Evolutionary conservation across 2,113 vertebrate genomes (phyloP).

Genomic region (Callipepla squamata): DNA sequence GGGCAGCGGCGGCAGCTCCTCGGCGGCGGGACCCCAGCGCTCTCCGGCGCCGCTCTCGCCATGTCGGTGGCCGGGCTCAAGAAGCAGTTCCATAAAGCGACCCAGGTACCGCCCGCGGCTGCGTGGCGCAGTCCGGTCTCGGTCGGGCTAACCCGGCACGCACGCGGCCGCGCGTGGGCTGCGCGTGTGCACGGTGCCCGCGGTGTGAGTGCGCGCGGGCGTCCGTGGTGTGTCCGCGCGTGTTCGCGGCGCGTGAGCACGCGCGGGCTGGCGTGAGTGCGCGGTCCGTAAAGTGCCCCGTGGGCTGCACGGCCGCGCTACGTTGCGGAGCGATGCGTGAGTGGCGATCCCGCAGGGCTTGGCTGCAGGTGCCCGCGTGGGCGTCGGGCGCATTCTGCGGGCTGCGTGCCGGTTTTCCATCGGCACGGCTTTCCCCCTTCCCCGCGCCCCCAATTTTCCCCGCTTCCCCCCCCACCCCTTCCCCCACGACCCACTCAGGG

Average conservation of each 20-base stretch:
- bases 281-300: too few species aligned
- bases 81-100: conserved; percentile 92
- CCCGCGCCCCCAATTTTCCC: not conserved
- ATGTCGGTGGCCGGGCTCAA: conserved; percentile 90
- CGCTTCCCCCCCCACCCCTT: not conserved
- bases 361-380: accelerated
- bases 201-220: not conserved
- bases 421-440: not conserved
- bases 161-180: not conserved
- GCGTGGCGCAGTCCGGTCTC: not conserved
- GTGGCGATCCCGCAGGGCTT: too few species aligned
- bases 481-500: not conserved
- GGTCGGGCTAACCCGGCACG: not conserved
- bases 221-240: not conserved
- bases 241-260: not conserved
- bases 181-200: accelerated
- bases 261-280: not conserved
- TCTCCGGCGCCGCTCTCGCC: not conserved
- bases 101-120: conserved; percentile 77
- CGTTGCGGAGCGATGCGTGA: too few species aligned
- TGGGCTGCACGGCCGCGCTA: too few species aligned
- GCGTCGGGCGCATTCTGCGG: too few species aligned
- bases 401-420: accelerated
- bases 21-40: too few species aligned
- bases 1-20: not conserved